Percentiles rank a stretch among this genome's conserved stretches.
Conservation (phyloP, 2,797 vertebrate genomes). For the Channallabes apus region DNA sequence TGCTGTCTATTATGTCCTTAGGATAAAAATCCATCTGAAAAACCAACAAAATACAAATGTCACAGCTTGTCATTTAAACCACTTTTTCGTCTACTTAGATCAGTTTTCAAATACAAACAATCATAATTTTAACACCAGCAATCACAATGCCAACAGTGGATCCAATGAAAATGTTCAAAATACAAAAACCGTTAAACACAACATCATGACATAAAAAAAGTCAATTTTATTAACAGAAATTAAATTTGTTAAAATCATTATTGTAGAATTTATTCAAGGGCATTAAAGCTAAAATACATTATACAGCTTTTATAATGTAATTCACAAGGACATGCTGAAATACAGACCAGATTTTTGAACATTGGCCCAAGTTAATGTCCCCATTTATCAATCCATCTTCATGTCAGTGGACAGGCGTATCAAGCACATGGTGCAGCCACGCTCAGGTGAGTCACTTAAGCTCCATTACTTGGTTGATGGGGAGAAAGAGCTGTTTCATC, state of each 20-base stretch:
- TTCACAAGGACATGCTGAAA: neutral
- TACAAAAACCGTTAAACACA: neutral
- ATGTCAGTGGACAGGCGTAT: neutral
- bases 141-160: slow-evolving; percentile 19
- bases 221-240: neutral
- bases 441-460: slow-evolving; percentile 31
- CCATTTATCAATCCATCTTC: slow-evolving; percentile 25
- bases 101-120: slow-evolving; percentile 16
- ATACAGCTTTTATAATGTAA: neutral
- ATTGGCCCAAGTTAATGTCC: neutral
- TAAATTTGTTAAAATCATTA: neutral
- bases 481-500: slow-evolving; percentile 25
- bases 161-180: slow-evolving; percentile 17
- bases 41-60: slow-evolving; percentile 48
- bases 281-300: neutral
- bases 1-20: slow-evolving; percentile 39
- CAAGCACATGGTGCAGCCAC: slow-evolving; percentile 20
- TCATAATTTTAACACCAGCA: slow-evolving; percentile 30
- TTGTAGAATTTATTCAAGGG: neutral
- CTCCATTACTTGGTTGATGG: slow-evolving; percentile 31
- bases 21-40: slow-evolving; percentile 43
- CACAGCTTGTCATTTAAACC: slow-evolving; percentile 44
- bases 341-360: neutral
- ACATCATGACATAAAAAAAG: neutral
- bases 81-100: slow-evolving; percentile 47